Base-by-base conservation (phyloP, 2,113 vertebrate genomes). In the Oophaga pumilio region DNA sequence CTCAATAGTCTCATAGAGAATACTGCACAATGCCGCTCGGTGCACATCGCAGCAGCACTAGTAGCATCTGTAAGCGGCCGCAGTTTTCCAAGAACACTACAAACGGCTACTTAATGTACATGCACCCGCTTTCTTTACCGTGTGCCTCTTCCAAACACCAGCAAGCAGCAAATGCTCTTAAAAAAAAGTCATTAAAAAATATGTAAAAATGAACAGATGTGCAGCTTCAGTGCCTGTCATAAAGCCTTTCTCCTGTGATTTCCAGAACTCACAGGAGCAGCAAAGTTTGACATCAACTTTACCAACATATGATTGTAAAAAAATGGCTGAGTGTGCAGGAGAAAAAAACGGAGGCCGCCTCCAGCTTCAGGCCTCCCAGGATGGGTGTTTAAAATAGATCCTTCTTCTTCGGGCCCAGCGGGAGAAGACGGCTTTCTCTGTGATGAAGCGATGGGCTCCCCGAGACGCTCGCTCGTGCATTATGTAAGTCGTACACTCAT, bases 361-460 rank as follows among this genome's bases (percentile, higher is more conserved):
- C 6, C 18, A 17, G 0, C 13, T 1, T 56, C 43, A 71, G 12
- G 82, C 20, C 12, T 84, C 91, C 97, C 97, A 99, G 0, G 96
- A 93, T 0, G 98, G 93, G 89, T 98, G 95, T 71, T 93, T 92
- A 13, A 99, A 99, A 71, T 93, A 2, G 0, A 99, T 96, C 33
- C 92, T 91, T 89, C 92, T 94, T 62, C 89, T 96, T 43, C 92
- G 94, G 56, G 97, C 96, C 98, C 98, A 99, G 91, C 93, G 96
- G 84, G 95, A 96, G 76, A 97, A 99, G 90, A 99, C 94, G 0
- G 95, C 90, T 90, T 99, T 99, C 94, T 99, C 98, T 0, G 98
- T 99, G 93, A 99, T 97, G 93, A 98, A 99, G 90, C 98, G 97
- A 89, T 99, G 98, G 0, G 96, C 97, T 0, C 96, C 97, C 0